Conservation (phyloP, 2,797 vertebrate genomes). For the Cryptoblepharus egeriae region DNA sequence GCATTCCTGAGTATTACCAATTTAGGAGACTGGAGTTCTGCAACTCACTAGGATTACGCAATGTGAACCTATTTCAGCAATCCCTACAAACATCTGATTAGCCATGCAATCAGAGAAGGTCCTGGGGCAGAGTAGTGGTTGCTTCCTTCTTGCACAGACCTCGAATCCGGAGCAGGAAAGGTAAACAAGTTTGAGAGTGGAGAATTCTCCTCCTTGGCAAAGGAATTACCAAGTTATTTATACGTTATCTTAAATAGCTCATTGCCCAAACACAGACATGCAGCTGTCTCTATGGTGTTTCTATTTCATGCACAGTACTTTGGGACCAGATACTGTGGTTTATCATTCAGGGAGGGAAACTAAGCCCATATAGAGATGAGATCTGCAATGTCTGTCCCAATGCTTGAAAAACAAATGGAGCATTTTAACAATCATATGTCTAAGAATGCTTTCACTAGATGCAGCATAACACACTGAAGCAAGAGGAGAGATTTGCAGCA, state of each 20-base stretch:
- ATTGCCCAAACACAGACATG: not conserved
- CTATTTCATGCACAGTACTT: not conserved
- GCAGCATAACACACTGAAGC: not conserved
- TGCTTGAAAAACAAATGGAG: not conserved
- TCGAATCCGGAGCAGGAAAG: not conserved
- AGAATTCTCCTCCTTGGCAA: not conserved
- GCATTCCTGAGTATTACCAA: not conserved
- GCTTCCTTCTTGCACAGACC: not conserved
- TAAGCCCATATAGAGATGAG: too few species aligned
- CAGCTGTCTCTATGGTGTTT: not conserved
- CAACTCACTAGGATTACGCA: constrained; percentile 15
- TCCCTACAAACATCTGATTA: constrained; percentile 6
- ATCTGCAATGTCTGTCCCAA: too few species aligned
- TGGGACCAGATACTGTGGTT: too few species aligned
- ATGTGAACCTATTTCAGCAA: constrained; percentile 6
- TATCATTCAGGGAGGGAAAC: too few species aligned
- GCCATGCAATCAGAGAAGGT: not conserved
- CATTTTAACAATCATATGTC: not conserved
- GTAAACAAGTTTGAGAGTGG: not conserved
- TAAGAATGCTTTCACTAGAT: not conserved
- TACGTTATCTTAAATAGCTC: not conserved
- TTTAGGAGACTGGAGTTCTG: not conserved
- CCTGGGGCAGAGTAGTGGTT: not conserved
- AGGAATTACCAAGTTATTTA: not conserved
- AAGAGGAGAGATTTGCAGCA: not conserved